Conservation (phyloP, 2,888 invertebrate species). For the Epinotia bilunana region DNA sequence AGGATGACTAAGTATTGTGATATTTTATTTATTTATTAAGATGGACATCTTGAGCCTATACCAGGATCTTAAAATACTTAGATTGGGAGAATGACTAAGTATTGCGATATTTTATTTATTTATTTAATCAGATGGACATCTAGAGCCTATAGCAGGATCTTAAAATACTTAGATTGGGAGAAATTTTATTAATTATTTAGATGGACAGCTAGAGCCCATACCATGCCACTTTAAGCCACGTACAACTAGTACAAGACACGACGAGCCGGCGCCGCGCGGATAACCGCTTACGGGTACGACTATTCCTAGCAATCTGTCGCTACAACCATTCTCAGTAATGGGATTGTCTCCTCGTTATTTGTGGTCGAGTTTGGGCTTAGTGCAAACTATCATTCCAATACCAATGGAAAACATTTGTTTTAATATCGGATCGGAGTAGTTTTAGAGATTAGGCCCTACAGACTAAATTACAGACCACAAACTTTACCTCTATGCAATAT, state of each 20-base stretch:
- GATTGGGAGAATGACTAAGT: too few species aligned
- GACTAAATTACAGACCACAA: too few species aligned
- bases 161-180: neutral
- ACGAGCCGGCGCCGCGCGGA: neutral
- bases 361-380: neutral
- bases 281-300: neutral
- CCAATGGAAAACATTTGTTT: neutral
- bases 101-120: too few species aligned
- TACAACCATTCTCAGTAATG: constrained; percentile 5
- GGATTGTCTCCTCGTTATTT: constrained; percentile 23
- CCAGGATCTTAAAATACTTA: neutral
- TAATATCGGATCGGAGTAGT: too few species aligned
- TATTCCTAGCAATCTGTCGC: constrained; percentile 21
- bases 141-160: too few species aligned
- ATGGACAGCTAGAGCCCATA: too few species aligned
- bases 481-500: too few species aligned
- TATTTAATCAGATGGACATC: too few species aligned
- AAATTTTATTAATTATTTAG: too few species aligned
- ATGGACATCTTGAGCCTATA: neutral
- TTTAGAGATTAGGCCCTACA: too few species aligned
- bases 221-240: neutral
- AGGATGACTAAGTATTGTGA: neutral
- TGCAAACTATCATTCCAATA: constrained; percentile 3
- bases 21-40: too few species aligned
- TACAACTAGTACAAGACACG: neutral